Evolutionary conservation across 2,113 vertebrate genomes (phyloP).

Genomic region (Solenodon paradoxus): DNA sequence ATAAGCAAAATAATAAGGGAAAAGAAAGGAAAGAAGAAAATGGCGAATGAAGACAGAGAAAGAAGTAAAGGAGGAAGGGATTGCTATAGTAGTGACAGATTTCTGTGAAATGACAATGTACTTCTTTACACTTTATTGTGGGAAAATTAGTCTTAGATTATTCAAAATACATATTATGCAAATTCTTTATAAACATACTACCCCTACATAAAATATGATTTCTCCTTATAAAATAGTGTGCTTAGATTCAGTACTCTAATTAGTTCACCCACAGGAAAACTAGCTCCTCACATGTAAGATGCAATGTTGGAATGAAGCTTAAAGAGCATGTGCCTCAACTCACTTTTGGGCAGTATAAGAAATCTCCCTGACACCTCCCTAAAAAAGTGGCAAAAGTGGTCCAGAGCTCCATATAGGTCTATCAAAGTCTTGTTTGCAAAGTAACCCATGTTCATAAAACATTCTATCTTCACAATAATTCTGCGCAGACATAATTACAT

Average conservation of each 20-base stretch:
- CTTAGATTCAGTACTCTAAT: background rate
- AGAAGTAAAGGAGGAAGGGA: background rate
- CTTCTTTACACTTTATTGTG: background rate
- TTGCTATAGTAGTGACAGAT: no score
- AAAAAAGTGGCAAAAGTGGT: background rate
- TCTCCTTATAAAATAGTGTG: background rate
- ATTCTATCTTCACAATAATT: slow-evolving; percentile 18
- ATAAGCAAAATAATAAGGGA: no score
- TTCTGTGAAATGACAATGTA: background rate
- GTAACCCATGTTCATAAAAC: background rate
- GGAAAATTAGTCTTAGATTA: background rate
- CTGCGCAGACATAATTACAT: background rate
- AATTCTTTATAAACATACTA: background rate
- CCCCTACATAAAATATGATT: background rate
- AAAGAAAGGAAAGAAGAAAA: background rate
- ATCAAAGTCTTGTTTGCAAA: slow-evolving; percentile 1
- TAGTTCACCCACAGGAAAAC: background rate
- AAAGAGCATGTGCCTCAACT: background rate
- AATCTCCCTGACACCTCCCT: background rate
- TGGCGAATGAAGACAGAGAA: background rate
- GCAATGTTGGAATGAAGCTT: background rate
- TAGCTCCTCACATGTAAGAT: background rate
- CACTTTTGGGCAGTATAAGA: background rate
- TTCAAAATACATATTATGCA: background rate
- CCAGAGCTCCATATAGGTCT: background rate